Percentiles rank a stretch among this genome's conserved stretches.
Evolutionary conservation across 2,888 invertebrate species (phyloP).

Genomic region (Tetramorium bicarinatum): DNA sequence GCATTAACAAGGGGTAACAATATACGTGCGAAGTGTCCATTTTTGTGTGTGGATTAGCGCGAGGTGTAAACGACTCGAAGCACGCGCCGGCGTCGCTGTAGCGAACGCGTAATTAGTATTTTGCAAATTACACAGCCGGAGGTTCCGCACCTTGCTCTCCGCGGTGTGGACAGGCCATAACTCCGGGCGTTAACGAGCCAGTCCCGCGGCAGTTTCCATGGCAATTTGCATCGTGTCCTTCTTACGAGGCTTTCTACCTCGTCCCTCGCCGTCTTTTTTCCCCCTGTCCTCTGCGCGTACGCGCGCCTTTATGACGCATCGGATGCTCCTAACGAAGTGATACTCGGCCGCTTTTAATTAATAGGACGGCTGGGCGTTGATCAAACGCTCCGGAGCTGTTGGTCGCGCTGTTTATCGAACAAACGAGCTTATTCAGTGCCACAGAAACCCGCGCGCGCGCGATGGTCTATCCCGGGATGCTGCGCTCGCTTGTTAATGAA

Average conservation of each 20-base stretch:
- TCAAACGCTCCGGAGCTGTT: slow-evolving; percentile 72
- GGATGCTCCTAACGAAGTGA: slow-evolving; percentile 73
- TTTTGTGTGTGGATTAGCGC: slow-evolving; percentile 51
- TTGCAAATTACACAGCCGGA: slow-evolving; percentile 60
- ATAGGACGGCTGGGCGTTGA: slow-evolving; percentile 71
- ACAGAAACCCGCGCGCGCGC: slow-evolving; percentile 43
- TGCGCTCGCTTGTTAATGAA: slow-evolving; percentile 66
- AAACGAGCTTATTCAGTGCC: slow-evolving; percentile 76
- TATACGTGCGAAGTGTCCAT: slow-evolving; percentile 40
- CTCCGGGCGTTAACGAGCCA: slow-evolving; percentile 67
- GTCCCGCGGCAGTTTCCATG: slow-evolving; percentile 60
- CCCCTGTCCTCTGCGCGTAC: slow-evolving; percentile 18
- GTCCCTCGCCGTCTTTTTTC: slow-evolving; percentile 14
- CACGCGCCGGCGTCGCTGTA: slow-evolving; percentile 30
- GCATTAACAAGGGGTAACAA: slow-evolving; percentile 26
- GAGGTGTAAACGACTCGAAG: slow-evolving; percentile 32
- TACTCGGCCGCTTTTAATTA: slow-evolving; percentile 73
- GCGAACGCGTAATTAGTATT: slow-evolving; percentile 61
- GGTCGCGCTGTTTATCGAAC: slow-evolving; percentile 73
- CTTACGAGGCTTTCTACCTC: slow-evolving; percentile 59
- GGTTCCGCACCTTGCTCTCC: slow-evolving; percentile 45
- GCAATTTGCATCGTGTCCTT: slow-evolving; percentile 69
- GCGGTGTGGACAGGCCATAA: slow-evolving; percentile 64
- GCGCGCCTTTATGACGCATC: slow-evolving; percentile 70
- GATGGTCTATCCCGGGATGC: slow-evolving; percentile 54